A percentile compares a stretch with the other conserved stretches of the same genome.
phyloP scores from a whole-genome alignment of 2,888 invertebrate genomes.

The Mantis religiosa region DNA sequence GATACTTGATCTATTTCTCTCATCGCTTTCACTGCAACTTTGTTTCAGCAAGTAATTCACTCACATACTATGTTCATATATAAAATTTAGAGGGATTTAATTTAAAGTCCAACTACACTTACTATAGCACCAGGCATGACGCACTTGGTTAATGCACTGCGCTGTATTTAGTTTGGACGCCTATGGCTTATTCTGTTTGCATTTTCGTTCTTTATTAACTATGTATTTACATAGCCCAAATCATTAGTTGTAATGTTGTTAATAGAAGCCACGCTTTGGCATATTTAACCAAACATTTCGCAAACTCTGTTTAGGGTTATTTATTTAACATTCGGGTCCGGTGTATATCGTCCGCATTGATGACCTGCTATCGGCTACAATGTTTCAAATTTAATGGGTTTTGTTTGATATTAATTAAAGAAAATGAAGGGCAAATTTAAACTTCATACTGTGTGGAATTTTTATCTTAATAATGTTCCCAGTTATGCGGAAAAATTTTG shows the following conservation, averaged over 20 bases:
- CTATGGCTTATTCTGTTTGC: neutral
- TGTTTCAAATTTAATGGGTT: neutral
- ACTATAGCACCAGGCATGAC: neutral
- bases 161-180: no score
- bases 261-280: neutral
- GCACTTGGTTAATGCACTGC: neutral
- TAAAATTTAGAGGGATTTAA: no score
- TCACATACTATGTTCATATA: no score
- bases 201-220: neutral
- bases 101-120: no score
- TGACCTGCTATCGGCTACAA: neutral
- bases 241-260: neutral
- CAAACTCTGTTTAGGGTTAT: neutral
- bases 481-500: neutral
- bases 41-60: no score
- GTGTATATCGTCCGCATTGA: neutral
- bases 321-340: neutral
- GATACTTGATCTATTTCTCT: no score
- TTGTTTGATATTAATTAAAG: neutral
- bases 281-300: neutral
- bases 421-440: neutral
- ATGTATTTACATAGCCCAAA: neutral
- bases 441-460: neutral
- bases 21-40: no score
- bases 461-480: neutral